Base-by-base conservation (phyloP, 2,888 invertebrate genomes). In the Dexiosoma caninum region DNA sequence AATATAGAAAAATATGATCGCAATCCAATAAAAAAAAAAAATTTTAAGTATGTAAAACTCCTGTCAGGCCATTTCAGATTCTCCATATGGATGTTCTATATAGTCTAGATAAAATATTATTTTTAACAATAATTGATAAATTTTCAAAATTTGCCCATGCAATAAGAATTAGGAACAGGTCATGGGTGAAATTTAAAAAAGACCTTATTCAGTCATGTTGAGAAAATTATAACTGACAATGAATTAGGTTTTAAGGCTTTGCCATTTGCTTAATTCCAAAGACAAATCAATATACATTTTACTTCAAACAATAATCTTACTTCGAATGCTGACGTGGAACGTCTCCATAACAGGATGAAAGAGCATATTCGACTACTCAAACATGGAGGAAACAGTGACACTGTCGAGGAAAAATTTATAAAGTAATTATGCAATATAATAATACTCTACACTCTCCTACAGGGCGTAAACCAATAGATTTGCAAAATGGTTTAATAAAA, bases 31-130 rank as follows among this genome's bases (percentile, higher is more conserved):
- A 80, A 75, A 64, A 78, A 70, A 1, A 51, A 62, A 49, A n/a
- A n/a, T 84, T 84, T 27, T 79, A 83, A 35, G 12, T 85, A 2
- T 85, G 84, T 0, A 83, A 83, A 67, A 84, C 84, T 2, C 82
- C 84, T 14, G 57, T 60, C 0, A 81, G 62, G 74, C 85, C 85
- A 2, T 59, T 82, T 9, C 82, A 86, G 67, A 78, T 84, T 7
- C 49, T 86, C 12, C 85, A 85, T 55, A 37, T 85, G 2, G 85
- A 35, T 8, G 35, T 35, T 35, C 9, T 35, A 8, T 35, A 35
- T 8, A 35, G 35, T 35, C 9, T 35, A 10, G 8, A 35, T 8
- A 35, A 35, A 35, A 35, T 9, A 7, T 10, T 35, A 35, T 35
- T 35, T 10, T 35, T 35, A 8, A 35, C 35, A 8, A 35, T 35